Evolutionary conservation across 92 coral and sea anemone genomes (phyloP), one percentile per base, ranked within the genome.

Genomic region (Metridium senile): DNA sequence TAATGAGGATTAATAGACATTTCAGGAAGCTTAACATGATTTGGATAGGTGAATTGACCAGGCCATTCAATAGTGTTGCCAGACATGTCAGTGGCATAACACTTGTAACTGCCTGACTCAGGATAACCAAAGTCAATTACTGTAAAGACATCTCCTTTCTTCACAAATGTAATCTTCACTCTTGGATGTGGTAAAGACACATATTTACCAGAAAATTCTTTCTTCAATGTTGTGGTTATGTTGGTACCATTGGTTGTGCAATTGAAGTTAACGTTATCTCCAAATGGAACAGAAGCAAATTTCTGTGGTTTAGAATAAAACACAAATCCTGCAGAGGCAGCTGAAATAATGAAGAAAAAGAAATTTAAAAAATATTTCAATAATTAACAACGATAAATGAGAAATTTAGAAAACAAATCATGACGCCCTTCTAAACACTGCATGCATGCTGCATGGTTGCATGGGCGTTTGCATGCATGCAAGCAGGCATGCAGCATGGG

Each of bases 61-160:
- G 73, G 34, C 78, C 71, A 73, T 33, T 21, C 27, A 66, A 85
- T 79, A 11, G 30, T 79, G 26, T 53, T 17, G 9, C 54, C 71
- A 13, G 34, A 25, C 10, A 20, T 27, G 51, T 73, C 61, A 1
- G 80, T 70, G 1, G 91, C 91, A 9, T 46, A 28, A 28, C 91
- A 87, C n/a, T 25, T 11, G 54, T 87, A 82, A 0, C 9, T 0
- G 6, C 88, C 91, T 9, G 26, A 61, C 83, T 87, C 85, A 1
- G 0, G 26, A 0, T 58, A 8, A 10, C 1, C 11, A 33, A 82
- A 65, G 32, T 78, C 63, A 9, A 77, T 18, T 27, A 87, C 0
- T 3, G 78, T 77, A 13, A 68, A 87, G 13, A 78, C 68, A 30
- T 87, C 84, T 32, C 66, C 78, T 11, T 20, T 69, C 19, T 47